These are phyloP conservation scores for Luperina nickerlii DNA, from an alignment of 2,888 invertebrate species.

Conservation along the genomic window DNA sequence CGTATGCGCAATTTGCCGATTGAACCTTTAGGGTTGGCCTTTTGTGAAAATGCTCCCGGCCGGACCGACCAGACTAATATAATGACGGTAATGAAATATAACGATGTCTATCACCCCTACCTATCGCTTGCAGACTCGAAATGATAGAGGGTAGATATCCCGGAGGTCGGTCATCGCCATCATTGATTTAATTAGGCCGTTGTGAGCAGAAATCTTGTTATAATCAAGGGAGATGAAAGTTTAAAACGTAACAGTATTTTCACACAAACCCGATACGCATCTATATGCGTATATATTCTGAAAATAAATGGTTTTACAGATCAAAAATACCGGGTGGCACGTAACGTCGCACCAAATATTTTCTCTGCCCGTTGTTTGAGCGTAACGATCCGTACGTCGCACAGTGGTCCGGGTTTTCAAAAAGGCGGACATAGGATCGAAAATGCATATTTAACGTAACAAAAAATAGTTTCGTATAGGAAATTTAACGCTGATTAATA, in stretches of 20 bases:
- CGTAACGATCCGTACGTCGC: conserved; percentile 78
- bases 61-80: conserved; percentile 71
- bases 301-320: conserved; percentile 58
- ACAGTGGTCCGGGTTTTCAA: too few species aligned
- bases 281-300: conserved; percentile 33
- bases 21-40: conserved; percentile 73
- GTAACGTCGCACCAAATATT: conserved; percentile 67
- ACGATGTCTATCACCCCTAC: conserved; percentile 71
- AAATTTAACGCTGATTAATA: too few species aligned
- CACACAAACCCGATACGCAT: conserved; percentile 23
- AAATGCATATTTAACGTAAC: too few species aligned
- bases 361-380: conserved; percentile 69
- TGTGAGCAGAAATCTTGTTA: conserved; percentile 57
- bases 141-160: conserved; percentile 54
- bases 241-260: conserved; percentile 37
- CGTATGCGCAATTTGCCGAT: conserved; percentile 81
- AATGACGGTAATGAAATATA: conserved; percentile 79
- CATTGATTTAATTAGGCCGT: conserved; percentile 62
- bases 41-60: conserved; percentile 71
- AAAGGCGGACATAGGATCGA: too few species aligned
- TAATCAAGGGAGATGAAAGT: conserved; percentile 45
- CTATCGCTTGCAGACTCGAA: conserved; percentile 66
- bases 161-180: conserved; percentile 51
- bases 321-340: conserved; percentile 55
- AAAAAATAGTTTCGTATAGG: too few species aligned